Evolutionary conservation across 1,140 invertebrate genomes (phyloP).

Genomic region (Stratiolaelaps scimitus): DNA sequence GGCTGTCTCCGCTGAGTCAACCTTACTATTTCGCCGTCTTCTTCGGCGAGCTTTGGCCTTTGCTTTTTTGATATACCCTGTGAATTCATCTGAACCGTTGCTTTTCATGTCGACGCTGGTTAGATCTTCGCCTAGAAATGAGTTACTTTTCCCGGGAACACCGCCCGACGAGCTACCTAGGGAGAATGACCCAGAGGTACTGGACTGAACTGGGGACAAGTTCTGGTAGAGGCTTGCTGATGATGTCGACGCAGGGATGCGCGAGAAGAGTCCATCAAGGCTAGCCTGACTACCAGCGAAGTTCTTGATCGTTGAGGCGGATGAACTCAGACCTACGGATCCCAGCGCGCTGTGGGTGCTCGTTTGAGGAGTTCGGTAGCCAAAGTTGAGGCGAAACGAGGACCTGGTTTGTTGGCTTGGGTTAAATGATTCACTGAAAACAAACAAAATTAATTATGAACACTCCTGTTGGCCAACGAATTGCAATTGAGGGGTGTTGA

Average conservation of each 20-base stretch:
- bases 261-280: not conserved
- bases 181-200: not conserved
- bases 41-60: not conserved
- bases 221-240: not conserved
- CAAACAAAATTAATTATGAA: too few species aligned
- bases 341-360: not conserved
- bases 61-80: constrained; percentile 14
- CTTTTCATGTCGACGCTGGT: constrained; percentile 8
- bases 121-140: too few species aligned
- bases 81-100: constrained; percentile 7
- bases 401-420: constrained; percentile 6
- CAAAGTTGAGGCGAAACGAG: not conserved
- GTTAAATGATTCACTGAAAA: constrained; percentile 5
- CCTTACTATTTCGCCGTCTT: not conserved
- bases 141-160: too few species aligned
- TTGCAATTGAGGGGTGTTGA: too few species aligned
- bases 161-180: too few species aligned
- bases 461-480: too few species aligned
- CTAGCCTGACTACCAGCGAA: not conserved
- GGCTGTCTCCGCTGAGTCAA: too few species aligned
- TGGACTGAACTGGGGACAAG: not conserved
- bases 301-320: not conserved
- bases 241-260: not conserved
- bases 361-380: not conserved
- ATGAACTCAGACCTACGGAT: not conserved